These are phyloP conservation scores for Ondatra zibethicus DNA, from an alignment of 2,113 vertebrate species.

Conservation along the genomic window DNA sequence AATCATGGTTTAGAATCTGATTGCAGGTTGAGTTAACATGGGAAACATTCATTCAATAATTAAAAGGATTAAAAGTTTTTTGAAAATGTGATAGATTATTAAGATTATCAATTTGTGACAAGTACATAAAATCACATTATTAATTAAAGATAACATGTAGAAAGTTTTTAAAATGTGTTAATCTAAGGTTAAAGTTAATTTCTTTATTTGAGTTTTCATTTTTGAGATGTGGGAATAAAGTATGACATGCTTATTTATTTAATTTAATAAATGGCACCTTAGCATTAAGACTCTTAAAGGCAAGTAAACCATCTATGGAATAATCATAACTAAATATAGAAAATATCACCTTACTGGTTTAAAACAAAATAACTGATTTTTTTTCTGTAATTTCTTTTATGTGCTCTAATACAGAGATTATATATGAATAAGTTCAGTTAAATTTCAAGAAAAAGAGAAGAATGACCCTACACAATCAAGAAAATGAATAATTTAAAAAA, in stretches of 20 bases:
- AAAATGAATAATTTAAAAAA: slow-evolving; percentile 83
- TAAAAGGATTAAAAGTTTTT: not conserved
- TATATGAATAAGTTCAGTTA: slow-evolving; percentile 47
- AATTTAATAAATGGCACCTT: slow-evolving; percentile 6
- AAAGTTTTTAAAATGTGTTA: not conserved
- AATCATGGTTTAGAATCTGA: not conserved
- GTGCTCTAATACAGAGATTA: slow-evolving; percentile 5
- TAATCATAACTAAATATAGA: slow-evolving; percentile 40
- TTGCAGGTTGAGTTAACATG: not conserved
- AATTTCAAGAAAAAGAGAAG: slow-evolving; percentile 61
- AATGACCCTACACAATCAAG: slow-evolving; percentile 76
- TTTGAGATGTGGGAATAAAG: not conserved
- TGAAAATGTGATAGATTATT: not conserved
- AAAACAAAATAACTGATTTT: not conserved
- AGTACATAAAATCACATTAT: not conserved
- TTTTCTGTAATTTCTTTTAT: slow-evolving; percentile 63
- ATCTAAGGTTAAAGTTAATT: slow-evolving; percentile 4
- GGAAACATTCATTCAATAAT: not conserved
- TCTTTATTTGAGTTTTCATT: accelerated
- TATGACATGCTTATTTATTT: not conserved
- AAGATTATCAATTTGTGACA: not conserved
- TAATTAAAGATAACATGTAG: not conserved
- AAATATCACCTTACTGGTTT: slow-evolving; percentile 11
- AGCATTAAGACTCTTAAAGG: not conserved
- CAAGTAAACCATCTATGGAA: not conserved